Conservation (phyloP, 2,888 invertebrate genomes). For the Tortrix viridana region DNA sequence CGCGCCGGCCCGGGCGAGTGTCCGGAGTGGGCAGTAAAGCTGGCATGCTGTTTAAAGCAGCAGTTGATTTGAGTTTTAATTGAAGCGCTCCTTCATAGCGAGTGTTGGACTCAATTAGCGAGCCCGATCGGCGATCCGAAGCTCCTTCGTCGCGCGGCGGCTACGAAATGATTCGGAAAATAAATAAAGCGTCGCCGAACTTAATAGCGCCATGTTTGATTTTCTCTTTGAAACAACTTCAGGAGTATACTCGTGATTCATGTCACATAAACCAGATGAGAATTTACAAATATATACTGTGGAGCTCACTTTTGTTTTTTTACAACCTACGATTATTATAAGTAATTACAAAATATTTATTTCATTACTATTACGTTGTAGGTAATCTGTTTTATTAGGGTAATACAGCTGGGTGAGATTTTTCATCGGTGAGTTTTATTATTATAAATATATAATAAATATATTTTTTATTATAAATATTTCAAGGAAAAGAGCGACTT, state of each 20-base stretch:
- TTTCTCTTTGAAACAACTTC: neutral
- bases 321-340: neutral
- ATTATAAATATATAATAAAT: no score
- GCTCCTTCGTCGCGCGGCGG: slow-evolving; percentile 43
- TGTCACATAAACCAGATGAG: no score
- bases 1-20: slow-evolving; percentile 39
- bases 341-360: neutral
- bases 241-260: no score
- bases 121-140: slow-evolving; percentile 43
- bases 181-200: neutral
- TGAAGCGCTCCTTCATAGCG: slow-evolving; percentile 48
- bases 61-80: slow-evolving; percentile 57
- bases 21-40: slow-evolving; percentile 31
- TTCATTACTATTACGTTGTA: neutral
- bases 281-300: no score
- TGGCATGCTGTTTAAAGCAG: slow-evolving; percentile 35
- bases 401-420: no score
- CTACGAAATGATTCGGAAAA: slow-evolving; percentile 35
- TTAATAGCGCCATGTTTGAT: neutral
- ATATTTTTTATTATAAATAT: no score
- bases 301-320: neutral
- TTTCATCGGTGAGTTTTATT: no score
- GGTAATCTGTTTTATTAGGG: no score
- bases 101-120: slow-evolving; percentile 49
- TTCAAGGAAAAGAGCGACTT: no score